Evolutionary conservation across 30 jellyfish, hydroid and myxozoan genomes (phyloP), one percentile per base, ranked within the genome.

Genomic region (Haliclystus octoradiatus): DNA sequence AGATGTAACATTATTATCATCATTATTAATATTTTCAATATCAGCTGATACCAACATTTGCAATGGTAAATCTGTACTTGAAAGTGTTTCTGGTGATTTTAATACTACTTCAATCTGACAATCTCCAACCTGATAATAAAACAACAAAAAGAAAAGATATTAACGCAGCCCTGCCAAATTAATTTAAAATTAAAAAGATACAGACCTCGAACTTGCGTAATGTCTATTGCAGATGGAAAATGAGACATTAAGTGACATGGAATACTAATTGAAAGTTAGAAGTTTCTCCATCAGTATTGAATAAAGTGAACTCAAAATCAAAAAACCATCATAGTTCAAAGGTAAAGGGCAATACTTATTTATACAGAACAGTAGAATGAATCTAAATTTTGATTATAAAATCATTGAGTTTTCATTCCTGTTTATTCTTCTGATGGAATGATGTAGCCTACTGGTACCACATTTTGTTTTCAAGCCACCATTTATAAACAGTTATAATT

Each of bases 81-180:
- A 63, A 47, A 77, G 33, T 2, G 85, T 51, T 60, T 84, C 96
- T 5, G 85, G 14, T 52, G 83, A 78, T 46, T 69, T 78, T 33
- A 84, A 51, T 29, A 60, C 32, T 31, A 84, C 96, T 19, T 50
- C 50, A n/a, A 84, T 34, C n/a, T 72, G 77, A 2, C 32, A 52
- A 25, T 73, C 89, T 31, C 78, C 93, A 15, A 84, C 57, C 90
- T 84, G 46, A 1, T 51, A 65, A 31, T 26, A 24, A 49, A 47
- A 19, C 23, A 26, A 40, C 1, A 0, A 34, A 0, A 30, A 61
- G 19, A 40, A 40, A 9, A 40, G 19, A 40, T 19, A 40, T 9
- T 40, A 40, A 5, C 19, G 57, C 57, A 19, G 9, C 57, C 14
- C 57, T 40, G 57, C 14, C 19, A 19, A 40, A 40, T 40, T 40